Evolutionary conservation across 1,140 invertebrate species (phyloP).

Genomic region (Caenorhabditis inopinata): DNA sequence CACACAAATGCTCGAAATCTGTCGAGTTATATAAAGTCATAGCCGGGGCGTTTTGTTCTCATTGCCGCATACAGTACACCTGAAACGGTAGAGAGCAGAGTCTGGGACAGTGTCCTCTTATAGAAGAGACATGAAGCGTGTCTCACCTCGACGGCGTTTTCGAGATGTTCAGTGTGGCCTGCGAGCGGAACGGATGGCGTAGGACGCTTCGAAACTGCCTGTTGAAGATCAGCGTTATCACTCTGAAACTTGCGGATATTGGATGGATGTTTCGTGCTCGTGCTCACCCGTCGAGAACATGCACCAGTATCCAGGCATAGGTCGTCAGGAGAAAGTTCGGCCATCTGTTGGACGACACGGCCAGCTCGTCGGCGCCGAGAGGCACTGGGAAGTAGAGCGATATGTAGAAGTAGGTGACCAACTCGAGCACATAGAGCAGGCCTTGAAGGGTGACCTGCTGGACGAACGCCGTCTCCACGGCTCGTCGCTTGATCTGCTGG

Average conservation of each 20-base stretch:
- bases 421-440: conserved; percentile 15
- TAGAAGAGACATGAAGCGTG: neutral
- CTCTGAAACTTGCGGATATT: no score
- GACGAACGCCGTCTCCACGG: conserved; percentile 29
- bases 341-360: conserved; percentile 23
- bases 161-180: neutral
- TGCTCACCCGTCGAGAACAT: conserved; percentile 20
- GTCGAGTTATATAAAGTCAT: neutral
- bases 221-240: conserved; percentile 34
- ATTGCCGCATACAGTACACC: conserved; percentile 6
- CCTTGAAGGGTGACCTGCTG: conserved; percentile 32
- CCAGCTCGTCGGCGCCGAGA: neutral
- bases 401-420: conserved; percentile 35
- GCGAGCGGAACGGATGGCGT: conserved; percentile 19
- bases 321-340: conserved; percentile 34
- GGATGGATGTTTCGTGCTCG: no score
- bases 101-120: neutral
- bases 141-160: conserved; percentile 20
- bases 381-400: neutral
- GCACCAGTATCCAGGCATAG: conserved; percentile 30
- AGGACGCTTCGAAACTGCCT: conserved; percentile 31
- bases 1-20: no score
- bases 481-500: conserved; percentile 26
- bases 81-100: neutral
- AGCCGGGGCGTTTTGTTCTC: neutral